Percentiles rank a stretch among this genome's conserved stretches.
Conservation (phyloP, 2,888 invertebrate species). For the Cheiracanthium punctorium region DNA sequence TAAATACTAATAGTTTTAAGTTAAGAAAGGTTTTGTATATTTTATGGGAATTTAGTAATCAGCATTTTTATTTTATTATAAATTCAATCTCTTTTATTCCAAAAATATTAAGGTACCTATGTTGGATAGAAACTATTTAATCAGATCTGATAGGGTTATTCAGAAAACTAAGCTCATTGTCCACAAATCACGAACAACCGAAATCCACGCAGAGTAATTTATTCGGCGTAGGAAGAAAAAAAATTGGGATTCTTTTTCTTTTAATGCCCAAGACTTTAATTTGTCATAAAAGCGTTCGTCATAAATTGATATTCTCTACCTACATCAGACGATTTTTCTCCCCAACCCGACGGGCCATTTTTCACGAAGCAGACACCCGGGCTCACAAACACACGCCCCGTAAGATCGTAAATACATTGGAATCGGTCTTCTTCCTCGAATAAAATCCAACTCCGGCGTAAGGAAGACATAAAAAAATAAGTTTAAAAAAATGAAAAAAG, state of each 20-base stretch:
- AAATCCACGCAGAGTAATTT: not conserved
- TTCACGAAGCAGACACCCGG: not conserved
- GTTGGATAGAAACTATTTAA: too few species aligned
- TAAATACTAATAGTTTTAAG: too few species aligned
- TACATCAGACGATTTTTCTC: not conserved
- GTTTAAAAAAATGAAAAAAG: too few species aligned
- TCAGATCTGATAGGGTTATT: too few species aligned
- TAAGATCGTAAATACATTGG: constrained; percentile 3
- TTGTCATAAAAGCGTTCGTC: not conserved
- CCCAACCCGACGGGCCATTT: not conserved
- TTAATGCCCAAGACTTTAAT: not conserved
- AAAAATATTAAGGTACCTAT: too few species aligned
- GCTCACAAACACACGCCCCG: constrained; percentile 8
- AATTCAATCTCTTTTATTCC: too few species aligned
- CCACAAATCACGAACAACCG: not conserved
- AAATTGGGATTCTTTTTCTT: too few species aligned
- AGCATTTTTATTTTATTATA: too few species aligned
- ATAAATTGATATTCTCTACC: not conserved
- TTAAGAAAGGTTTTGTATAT: too few species aligned
- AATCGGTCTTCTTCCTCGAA: constrained; percentile 1
- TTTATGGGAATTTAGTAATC: too few species aligned
- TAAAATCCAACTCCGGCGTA: not conserved
- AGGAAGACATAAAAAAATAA: too few species aligned
- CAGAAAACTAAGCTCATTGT: too few species aligned
- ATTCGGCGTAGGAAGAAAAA: not conserved